A percentile compares a stretch with the other conserved stretches of the same genome.
Conservation (phyloP, 2,888 invertebrate species). For the Drosophila monieri region DNA sequence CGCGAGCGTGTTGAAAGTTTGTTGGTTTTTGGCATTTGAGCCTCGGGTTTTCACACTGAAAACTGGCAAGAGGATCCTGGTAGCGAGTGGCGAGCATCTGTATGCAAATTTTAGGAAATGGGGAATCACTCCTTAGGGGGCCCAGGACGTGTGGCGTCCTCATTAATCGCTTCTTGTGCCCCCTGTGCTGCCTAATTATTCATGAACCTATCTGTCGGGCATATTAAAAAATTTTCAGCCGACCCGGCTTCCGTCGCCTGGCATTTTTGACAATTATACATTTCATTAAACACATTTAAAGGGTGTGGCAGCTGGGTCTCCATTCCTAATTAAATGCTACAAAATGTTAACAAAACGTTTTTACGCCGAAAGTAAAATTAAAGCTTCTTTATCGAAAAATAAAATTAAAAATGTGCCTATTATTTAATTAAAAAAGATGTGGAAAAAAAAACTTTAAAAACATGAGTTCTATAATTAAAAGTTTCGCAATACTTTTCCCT, state of each 20-base stretch:
- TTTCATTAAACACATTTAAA: constrained; percentile 44
- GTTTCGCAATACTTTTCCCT: neutral
- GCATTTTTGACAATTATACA: constrained; percentile 51
- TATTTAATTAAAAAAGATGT: too few species aligned
- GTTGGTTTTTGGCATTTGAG: constrained; percentile 78
- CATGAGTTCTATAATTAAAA: neutral
- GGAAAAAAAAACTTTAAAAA: neutral
- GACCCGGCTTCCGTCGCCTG: constrained; percentile 37
- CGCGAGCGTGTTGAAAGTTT: constrained; percentile 69
- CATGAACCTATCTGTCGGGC: constrained; percentile 67
- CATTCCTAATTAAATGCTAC: constrained; percentile 58
- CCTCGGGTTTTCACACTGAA: constrained; percentile 36
- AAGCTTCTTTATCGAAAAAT: neutral
- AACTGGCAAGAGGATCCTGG: constrained; percentile 3
- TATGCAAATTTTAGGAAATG: constrained; percentile 33
- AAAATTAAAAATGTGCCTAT: neutral
- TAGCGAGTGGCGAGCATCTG: constrained; percentile 18
- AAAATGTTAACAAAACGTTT: constrained; percentile 45
- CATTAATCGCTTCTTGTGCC: constrained; percentile 59
- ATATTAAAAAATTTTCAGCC: constrained; percentile 67
- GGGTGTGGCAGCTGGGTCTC: neutral
- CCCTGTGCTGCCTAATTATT: constrained; percentile 66
- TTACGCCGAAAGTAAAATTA: neutral
- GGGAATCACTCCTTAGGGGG: neutral
- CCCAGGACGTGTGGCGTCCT: constrained; percentile 47